Evolutionary conservation across 2,888 invertebrate genomes (phyloP).

Genomic region (Cephus nigrinus): DNA sequence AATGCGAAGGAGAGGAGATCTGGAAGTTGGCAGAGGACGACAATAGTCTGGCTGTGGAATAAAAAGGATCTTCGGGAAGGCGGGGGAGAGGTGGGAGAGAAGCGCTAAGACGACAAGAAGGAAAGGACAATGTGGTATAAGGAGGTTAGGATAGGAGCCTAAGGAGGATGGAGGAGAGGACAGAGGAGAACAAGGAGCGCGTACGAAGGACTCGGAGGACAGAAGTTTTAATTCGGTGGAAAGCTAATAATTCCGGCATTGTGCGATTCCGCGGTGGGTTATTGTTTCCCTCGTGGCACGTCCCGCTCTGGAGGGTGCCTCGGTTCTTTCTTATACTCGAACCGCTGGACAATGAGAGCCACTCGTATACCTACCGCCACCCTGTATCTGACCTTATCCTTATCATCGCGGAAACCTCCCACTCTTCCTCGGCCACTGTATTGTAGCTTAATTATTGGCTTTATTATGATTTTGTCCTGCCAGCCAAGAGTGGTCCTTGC

Average conservation of each 20-base stretch:
- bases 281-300: conserved; percentile 56
- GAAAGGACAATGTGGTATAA: conserved; percentile 4
- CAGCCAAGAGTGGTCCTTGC: conserved; percentile 28
- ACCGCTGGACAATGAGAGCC: conserved; percentile 55
- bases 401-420: conserved; percentile 3
- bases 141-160: not conserved
- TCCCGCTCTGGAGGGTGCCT: conserved; percentile 2
- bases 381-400: conserved; percentile 24
- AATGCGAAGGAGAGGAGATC: not conserved
- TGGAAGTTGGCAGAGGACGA: not conserved
- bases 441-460: conserved; percentile 60
- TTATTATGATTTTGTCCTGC: conserved; percentile 61
- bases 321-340: conserved; percentile 45
- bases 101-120: conserved; percentile 13
- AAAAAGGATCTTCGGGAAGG: conserved; percentile 3
- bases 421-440: conserved; percentile 27
- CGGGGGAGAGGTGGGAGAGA: conserved; percentile 5
- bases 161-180: conserved; percentile 14
- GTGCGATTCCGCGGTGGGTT: conserved; percentile 53
- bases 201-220: conserved; percentile 24
- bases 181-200: conserved; percentile 10
- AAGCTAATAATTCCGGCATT: conserved; percentile 63
- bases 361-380: conserved; percentile 35
- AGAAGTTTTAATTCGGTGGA: conserved; percentile 58
- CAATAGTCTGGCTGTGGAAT: not conserved